Evolutionary conservation across 2,113 vertebrate genomes (phyloP).

Genomic region (Mormyrus iriodes): DNA sequence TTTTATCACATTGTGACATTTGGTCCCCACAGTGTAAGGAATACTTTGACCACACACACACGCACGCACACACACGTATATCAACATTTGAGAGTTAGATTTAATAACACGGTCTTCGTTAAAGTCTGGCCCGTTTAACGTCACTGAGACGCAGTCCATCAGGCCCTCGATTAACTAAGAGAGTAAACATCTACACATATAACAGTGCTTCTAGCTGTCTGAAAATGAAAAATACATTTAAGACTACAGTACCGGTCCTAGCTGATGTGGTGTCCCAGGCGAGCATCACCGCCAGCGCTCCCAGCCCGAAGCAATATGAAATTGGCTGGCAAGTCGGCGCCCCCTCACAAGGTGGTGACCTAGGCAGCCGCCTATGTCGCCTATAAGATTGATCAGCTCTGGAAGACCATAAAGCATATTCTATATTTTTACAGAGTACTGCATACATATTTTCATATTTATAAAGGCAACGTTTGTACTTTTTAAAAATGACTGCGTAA

Average conservation of each 20-base stretch:
- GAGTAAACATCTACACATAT: conserved; percentile 4
- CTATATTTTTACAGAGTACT: neutral
- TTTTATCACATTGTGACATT: neutral
- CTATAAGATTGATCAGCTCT: neutral
- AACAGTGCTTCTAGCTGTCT: neutral
- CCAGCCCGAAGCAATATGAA: neutral
- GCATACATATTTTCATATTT: neutral
- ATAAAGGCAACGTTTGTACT: neutral
- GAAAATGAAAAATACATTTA: neutral
- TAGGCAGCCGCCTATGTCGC: neutral
- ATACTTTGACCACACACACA: neutral
- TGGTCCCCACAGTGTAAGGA: neutral
- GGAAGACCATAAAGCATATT: neutral
- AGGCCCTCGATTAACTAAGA: neutral
- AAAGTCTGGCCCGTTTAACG: neutral
- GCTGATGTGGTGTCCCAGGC: neutral
- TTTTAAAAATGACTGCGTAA: neutral
- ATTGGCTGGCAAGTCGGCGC: neutral
- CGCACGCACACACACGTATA: neutral
- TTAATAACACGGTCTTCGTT: neutral
- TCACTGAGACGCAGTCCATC: neutral
- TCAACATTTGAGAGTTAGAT: neutral
- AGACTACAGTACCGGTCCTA: neutral
- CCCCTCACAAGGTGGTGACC: neutral
- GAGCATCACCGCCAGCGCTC: neutral